Percentiles rank a stretch among this genome's conserved stretches.
Conservation (phyloP, 2,113 vertebrate genomes). For the Silurus asotus region DNA sequence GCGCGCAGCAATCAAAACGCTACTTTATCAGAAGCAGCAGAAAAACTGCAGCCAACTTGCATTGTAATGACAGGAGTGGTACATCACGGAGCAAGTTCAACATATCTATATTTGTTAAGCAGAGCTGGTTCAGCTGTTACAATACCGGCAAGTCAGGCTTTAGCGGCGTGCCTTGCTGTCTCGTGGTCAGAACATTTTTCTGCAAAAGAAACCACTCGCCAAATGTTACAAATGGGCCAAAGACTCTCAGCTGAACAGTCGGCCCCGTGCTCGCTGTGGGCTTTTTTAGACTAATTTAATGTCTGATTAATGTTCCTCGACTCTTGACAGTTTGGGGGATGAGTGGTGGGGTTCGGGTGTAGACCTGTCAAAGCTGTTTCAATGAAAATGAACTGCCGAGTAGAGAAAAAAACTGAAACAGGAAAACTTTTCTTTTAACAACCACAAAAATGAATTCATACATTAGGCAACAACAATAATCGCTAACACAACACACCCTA, state of each 20-base stretch:
- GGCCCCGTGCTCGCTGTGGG: neutral
- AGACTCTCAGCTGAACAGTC: constrained; percentile 1
- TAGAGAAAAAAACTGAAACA: neutral
- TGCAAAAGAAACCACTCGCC: neutral
- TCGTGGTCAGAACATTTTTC: constrained; percentile 11
- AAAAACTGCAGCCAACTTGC: constrained; percentile 33
- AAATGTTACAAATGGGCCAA: constrained; percentile 23
- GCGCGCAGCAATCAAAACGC: constrained; percentile 18
- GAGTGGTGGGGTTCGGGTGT: too few relatives aligned
- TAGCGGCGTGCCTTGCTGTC: neutral
- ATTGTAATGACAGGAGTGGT: constrained; percentile 25
- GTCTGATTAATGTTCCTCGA: constrained; percentile 21
- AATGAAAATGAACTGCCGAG: neutral
- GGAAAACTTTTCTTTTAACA: neutral
- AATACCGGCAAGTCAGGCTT: constrained; percentile 25
- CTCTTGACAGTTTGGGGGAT: neutral
- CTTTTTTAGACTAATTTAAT: constrained; percentile 12
- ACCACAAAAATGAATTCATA: too few relatives aligned
- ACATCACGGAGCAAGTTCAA: constrained; percentile 20
- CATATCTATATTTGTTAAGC: constrained; percentile 39
- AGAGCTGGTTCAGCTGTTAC: constrained; percentile 34
- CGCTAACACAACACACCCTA: too few relatives aligned
- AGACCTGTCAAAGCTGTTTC: neutral
- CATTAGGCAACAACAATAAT: too few relatives aligned
- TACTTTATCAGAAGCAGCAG: constrained; percentile 33